Evolutionary conservation across 2,888 invertebrate species (phyloP).

Genomic region (Agriopis aurantiaria): DNA sequence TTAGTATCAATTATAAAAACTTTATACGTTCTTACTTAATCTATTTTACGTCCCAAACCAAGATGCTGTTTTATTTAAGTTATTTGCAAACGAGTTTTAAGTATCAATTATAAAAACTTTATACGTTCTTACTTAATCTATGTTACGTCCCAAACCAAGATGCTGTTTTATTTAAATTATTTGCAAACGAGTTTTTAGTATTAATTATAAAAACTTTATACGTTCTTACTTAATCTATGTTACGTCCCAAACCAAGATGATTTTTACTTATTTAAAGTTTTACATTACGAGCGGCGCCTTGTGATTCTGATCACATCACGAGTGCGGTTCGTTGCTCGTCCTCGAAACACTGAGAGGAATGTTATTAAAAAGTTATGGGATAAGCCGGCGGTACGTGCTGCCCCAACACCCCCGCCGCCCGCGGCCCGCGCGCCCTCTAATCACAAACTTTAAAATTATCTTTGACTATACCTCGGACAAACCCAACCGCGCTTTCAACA

Average conservation of each 20-base stretch:
- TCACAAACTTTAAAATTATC: conserved; percentile 82
- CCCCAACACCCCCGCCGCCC: conserved; percentile 45
- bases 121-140: too few species aligned
- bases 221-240: neutral
- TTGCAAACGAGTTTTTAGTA: too few species aligned
- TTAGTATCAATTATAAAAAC: too few species aligned
- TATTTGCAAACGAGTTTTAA: too few species aligned
- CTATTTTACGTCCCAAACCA: too few species aligned
- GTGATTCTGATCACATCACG: conserved; percentile 75
- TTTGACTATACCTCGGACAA: conserved; percentile 58
- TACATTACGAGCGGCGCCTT: conserved; percentile 67
- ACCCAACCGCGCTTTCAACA: conserved; percentile 47
- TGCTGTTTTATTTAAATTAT: conserved; percentile 54
- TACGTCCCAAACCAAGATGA: conserved; percentile 17
- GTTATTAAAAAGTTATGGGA: conserved; percentile 85
- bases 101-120: too few species aligned
- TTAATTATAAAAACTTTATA: too few species aligned
- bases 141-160: neutral
- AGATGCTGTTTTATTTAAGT: too few species aligned
- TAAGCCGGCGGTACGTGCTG: conserved; percentile 75
- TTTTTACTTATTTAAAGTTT: conserved; percentile 69
- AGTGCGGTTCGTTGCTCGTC: conserved; percentile 72
- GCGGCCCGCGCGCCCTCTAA: conserved; percentile 62
- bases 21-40: too few species aligned
- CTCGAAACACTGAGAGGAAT: conserved; percentile 76